These are phyloP conservation scores for Tipula confusa DNA, from an alignment of 2,888 invertebrate species.

Conservation along the genomic window DNA sequence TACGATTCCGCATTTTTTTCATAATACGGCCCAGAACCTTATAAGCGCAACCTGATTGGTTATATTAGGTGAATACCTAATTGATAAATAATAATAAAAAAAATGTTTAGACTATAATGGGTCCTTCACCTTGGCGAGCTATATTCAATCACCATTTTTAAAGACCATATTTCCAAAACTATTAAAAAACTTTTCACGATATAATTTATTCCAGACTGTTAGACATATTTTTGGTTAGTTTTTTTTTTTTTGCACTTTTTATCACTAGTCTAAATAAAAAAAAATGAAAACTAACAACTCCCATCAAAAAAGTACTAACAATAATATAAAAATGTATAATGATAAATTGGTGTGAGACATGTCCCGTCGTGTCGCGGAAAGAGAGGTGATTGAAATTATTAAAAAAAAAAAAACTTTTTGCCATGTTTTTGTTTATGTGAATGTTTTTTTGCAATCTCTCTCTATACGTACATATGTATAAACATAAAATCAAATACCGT, in stretches of 20 bases:
- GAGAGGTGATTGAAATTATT: slow-evolving; percentile 28
- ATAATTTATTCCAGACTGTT: slow-evolving; percentile 8
- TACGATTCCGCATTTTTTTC: too few relatives aligned
- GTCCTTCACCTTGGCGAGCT: neutral
- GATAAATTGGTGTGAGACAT: slow-evolving; percentile 28
- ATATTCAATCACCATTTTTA: neutral
- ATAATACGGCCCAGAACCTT: too few relatives aligned
- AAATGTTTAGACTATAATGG: neutral
- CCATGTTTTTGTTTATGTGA: neutral
- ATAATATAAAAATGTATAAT: slow-evolving; percentile 4
- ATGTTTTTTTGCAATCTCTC: neutral
- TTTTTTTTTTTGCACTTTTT: neutral
- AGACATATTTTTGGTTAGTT: neutral
- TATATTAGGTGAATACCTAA: too few relatives aligned
- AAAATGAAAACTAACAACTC: neutral
- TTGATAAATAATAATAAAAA: too few relatives aligned
- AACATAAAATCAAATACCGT: neutral
- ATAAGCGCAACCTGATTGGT: too few relatives aligned
- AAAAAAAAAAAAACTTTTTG: neutral
- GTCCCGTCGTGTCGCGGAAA: slow-evolving; percentile 29
- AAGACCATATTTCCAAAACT: neutral
- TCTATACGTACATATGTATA: neutral
- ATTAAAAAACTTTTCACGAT: neutral
- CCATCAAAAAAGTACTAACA: slow-evolving; percentile 25
- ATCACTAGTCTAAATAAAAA: neutral